Base-by-base conservation (phyloP, 2,797 vertebrate species). In the Sebastes iracundus region DNA sequence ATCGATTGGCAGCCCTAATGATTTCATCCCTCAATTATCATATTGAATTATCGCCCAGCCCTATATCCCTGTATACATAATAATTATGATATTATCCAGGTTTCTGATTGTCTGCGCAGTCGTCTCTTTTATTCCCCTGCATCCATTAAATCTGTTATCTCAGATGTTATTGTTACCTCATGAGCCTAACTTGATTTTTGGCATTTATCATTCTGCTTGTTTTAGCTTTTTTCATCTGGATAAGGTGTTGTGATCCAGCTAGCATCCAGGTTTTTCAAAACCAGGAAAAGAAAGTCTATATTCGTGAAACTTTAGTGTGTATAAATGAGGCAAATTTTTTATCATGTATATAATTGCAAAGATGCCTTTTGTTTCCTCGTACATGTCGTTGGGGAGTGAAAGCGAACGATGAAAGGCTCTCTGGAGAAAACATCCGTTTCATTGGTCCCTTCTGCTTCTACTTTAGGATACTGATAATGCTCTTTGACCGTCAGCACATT, bases 331-430 rank as follows among this genome's bases (percentile, higher is more conserved):
- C 62, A 1, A 8, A 14, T 55, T 58, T 52, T 3, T 56, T 18
- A 20, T 46, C 27, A 32, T 70, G 14, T 28, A 4, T 12, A 4
- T 12, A 16, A 23, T 42, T 67, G 42, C 25, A 66, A 23, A 56
- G 16, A 55, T 58, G 4, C 14, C 16, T 62, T 22, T 56, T 27
- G 4, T 62, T 53, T 71, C 18, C 7, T 65, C 93, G 85, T 86
- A 97, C 97, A 61, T 13, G 96, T 97, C 1, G 86, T 93, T 0
- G 95, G 94, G 1, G 96, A 96, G 81, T 93, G 84, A 77, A 97
- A 95, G 23, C 88, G 92, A 32, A 96, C 83, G 23, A 96, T 94
- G 81, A 97, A 97, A 10, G 97, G 96, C 58, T 91, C 95, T 72
- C 96, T 95, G 86, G 95, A 94, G 87, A 97, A 97, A 64, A 94